Percentiles rank a stretch among this genome's conserved stretches.
Conservation (phyloP, 1,140 invertebrate species). For the Anastatus disparis region DNA sequence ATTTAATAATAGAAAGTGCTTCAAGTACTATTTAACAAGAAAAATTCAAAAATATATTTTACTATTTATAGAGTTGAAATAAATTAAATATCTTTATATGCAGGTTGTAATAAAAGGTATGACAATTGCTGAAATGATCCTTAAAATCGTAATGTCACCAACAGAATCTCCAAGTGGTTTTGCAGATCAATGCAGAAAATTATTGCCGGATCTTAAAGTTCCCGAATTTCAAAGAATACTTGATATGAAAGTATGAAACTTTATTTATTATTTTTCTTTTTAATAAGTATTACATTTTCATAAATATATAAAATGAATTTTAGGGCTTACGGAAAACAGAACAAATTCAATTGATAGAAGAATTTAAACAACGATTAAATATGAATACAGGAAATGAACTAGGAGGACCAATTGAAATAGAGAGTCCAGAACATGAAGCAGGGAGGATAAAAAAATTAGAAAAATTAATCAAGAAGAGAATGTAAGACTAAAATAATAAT, state of each 20-base stretch:
- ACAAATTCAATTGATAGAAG: slow-evolving; percentile 72
- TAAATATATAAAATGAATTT: slow-evolving; percentile 45
- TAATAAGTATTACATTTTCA: not conserved
- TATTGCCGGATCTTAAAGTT: slow-evolving; percentile 90
- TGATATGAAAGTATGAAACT: slow-evolving; percentile 87
- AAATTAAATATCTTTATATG: slow-evolving; percentile 54
- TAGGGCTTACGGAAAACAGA: slow-evolving; percentile 75
- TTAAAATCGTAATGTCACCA: slow-evolving; percentile 97
- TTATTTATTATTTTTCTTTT: slow-evolving; percentile 15
- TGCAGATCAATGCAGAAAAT: slow-evolving; percentile 89
- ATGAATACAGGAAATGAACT: slow-evolving; percentile 52
- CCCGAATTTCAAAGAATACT: slow-evolving; percentile 95
- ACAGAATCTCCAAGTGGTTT: slow-evolving; percentile 81
- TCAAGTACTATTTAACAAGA: no score
- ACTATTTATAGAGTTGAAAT: no score
- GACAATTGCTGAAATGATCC: slow-evolving; percentile 98
- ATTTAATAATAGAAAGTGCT: not conserved
- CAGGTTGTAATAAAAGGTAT: slow-evolving; percentile 95
- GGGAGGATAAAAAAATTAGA: slow-evolving; percentile 81
- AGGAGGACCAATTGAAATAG: slow-evolving; percentile 49
- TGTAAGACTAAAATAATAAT: slow-evolving; percentile 29
- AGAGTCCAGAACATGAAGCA: slow-evolving; percentile 72
- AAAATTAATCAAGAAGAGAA: slow-evolving; percentile 79
- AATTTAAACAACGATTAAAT: slow-evolving; percentile 70
- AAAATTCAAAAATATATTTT: no score